These are phyloP conservation scores for Cinclus mexicanus DNA, from an alignment of 2,113 vertebrate genomes.

Conservation along the genomic window DNA sequence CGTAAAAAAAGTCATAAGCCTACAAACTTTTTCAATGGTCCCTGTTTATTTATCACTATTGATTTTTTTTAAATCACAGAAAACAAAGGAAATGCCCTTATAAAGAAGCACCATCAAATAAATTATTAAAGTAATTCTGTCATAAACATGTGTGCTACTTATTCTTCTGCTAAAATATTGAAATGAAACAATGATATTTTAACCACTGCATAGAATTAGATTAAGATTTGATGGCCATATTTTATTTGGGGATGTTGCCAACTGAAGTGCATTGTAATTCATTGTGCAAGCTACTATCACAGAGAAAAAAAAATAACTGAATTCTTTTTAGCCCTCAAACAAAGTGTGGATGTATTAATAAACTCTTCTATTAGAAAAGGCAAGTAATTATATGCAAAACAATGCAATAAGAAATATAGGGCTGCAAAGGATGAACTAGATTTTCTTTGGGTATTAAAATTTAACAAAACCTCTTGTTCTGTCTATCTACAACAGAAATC, in stretches of 20 bases:
- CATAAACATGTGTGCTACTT: neutral
- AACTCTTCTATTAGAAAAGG: constrained; percentile 49
- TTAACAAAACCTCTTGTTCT: neutral
- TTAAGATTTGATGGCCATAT: neutral
- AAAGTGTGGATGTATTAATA: constrained; percentile 32
- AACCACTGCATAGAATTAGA: neutral
- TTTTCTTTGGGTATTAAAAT: neutral
- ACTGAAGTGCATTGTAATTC: neutral
- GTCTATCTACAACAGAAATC: neutral
- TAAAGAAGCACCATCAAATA: neutral
- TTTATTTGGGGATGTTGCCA: neutral
- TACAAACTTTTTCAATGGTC: neutral
- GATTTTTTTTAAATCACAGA: neutral
- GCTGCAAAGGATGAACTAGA: neutral
- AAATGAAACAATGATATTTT: constrained; percentile 1
- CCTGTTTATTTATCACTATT: neutral
- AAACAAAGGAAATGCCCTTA: neutral
- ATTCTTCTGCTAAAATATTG: neutral
- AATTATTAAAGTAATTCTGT: constrained; percentile 1
- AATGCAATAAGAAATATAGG: neutral
- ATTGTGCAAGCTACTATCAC: neutral
- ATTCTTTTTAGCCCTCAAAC: constrained; percentile 20
- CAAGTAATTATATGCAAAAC: constrained; percentile 60
- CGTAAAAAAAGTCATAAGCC: neutral
- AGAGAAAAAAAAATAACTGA: constrained; percentile 4